Percentiles rank a stretch among this genome's conserved stretches.
phyloP scores from a whole-genome alignment of 1,140 invertebrate genomes.

The Drosophila kurseongensis region DNA sequence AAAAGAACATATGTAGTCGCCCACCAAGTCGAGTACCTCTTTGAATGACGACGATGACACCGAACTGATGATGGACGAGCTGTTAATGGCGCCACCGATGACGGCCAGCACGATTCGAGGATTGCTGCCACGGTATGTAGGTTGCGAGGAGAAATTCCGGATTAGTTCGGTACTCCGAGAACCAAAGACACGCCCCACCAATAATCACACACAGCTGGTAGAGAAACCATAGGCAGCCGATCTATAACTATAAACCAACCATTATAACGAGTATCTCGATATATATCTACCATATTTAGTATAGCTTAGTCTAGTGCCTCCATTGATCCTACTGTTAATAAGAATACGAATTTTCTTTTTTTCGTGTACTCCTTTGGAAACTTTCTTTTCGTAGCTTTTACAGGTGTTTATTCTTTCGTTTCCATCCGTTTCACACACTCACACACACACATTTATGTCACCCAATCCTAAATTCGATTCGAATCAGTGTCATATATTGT shows the following conservation, averaged over 20 bases:
- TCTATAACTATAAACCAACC: conserved; percentile 2
- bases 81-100: conserved; percentile 89
- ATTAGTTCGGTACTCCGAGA: not conserved
- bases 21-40: conserved; percentile 88
- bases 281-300: conserved; percentile 32
- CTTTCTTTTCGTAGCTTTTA: conserved; percentile 77
- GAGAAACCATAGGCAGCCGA: conserved; percentile 27
- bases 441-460: conserved; percentile 10
- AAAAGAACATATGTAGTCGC: conserved; percentile 82
- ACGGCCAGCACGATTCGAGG: conserved; percentile 88
- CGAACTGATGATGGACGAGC: conserved; percentile 90
- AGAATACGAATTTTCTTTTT: conserved; percentile 59
- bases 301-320: conserved; percentile 32
- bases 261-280: conserved; percentile 9
- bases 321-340: conserved; percentile 40
- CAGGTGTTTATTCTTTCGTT: conserved; percentile 72
- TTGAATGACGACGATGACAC: conserved; percentile 89
- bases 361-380: conserved; percentile 47
- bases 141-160: not conserved
- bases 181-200: not conserved
- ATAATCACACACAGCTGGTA: conserved; percentile 19
- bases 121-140: conserved; percentile 86
- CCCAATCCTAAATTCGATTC: conserved; percentile 26
- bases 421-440: conserved; percentile 25
- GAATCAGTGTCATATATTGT: conserved; percentile 27